Base-by-base conservation (phyloP, 2,888 invertebrate species). In the Melolontha melolontha region DNA sequence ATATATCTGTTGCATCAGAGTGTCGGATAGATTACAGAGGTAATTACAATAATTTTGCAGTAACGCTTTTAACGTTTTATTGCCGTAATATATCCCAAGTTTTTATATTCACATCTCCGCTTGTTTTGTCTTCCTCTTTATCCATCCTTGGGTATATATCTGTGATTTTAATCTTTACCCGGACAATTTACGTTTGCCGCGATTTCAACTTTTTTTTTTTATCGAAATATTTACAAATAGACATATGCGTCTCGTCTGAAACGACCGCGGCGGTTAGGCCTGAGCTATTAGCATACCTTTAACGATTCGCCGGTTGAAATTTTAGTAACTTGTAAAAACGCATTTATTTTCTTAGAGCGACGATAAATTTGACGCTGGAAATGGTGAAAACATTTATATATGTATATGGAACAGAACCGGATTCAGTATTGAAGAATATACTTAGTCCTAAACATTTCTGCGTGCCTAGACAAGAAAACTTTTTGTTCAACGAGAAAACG, bases 41-140 rank as follows among this genome's bases (percentile, higher is more conserved):
- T 52, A 52, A 52, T 52, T 52, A 52, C 51, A 52, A 52, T 52
- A 52, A 52, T 52, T 52, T 52, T 52, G 29, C 51, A 29, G 4
- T 52, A 52, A 39, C 34, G 14, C 14, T 29, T 14, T 34, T 52
- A 52, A 14, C 29, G 29, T 52, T 52, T 52, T 52, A 52, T 52
- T 29, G 11, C 51, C 8, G 51, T n/a, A 34, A 52, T 52, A 29
- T 34, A 52, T 52, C 34, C 34, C 12, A n/a, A 14, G 27, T 14
- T 29, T 34, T 52, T 52, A 34, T 34, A 12, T 12, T 29, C 51
- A 12, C 51, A 12, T 12, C 12, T n/a, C 34, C 7, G 11, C n/a
- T 7, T 50, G 29, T 22, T 12, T 16, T 10, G 51, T 14, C 11
- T 49, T 12, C 34, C 29, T 17, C 51, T 27, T 14, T 27, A 27